phyloP scores from a whole-genome alignment of 2,113 vertebrate genomes.

The Bufo bufo region DNA sequence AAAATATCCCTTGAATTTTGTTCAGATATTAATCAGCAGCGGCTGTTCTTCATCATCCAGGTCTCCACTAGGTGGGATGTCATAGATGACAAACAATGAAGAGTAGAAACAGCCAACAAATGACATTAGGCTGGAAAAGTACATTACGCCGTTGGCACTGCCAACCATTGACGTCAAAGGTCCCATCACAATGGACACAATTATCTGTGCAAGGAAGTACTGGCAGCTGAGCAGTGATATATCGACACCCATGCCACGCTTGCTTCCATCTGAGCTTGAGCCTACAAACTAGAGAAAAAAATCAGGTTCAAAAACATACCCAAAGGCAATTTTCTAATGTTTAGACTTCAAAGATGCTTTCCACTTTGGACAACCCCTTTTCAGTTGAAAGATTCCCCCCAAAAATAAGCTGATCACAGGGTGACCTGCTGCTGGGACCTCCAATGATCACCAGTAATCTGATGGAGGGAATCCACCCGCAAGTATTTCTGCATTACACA shows the following conservation, averaged over 20 bases:
- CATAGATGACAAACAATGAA: constrained; percentile 91
- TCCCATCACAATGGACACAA: constrained; percentile 92
- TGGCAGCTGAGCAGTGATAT: constrained; percentile 97
- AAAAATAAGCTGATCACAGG: too few species aligned
- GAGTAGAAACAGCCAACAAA: constrained; percentile 95
- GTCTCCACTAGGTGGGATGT: constrained; percentile 81
- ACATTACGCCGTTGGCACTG: constrained; percentile 94
- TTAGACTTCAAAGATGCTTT: too few species aligned
- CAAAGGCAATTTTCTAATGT: too few species aligned
- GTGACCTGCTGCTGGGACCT: too few species aligned
- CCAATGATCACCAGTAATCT: too few species aligned
- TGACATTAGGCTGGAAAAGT: constrained; percentile 92
- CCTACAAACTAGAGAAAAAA: constrained; percentile 81
- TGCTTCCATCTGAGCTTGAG: constrained; percentile 80
- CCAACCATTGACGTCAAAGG: constrained; percentile 92
- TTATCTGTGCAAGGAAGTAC: constrained; percentile 95
- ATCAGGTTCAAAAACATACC: neutral
- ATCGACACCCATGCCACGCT: constrained; percentile 93
- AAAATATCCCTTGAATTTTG: neutral
- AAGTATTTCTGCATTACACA: too few species aligned
- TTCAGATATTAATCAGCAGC: constrained; percentile 78
- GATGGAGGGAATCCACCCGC: too few species aligned
- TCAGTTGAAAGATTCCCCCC: too few species aligned
- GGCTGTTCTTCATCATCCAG: constrained; percentile 84
- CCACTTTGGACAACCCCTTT: too few species aligned